Evolutionary conservation across 2,113 vertebrate genomes (phyloP).

Genomic region (Gavialis gangeticus): DNA sequence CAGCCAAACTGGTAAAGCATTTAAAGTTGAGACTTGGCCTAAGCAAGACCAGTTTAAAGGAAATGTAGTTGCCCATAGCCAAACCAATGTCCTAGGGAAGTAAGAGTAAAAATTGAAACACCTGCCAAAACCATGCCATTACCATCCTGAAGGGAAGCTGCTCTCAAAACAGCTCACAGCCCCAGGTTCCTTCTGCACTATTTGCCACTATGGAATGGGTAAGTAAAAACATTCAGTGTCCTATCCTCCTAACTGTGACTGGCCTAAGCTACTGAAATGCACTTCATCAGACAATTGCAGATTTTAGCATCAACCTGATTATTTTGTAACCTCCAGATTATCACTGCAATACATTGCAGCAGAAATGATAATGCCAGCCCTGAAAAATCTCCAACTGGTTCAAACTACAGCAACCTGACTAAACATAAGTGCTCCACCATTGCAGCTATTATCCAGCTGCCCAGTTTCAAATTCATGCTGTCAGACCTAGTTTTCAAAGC

Average conservation of each 20-base stretch:
- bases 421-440: not conserved
- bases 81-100: not conserved
- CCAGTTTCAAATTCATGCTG: not conserved
- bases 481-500: not conserved
- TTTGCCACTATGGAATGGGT: not conserved
- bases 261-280: rapidly evolving
- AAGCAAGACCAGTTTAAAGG: not conserved
- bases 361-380: not conserved
- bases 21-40: rapidly evolving
- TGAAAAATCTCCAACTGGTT: not conserved
- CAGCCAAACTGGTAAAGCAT: not conserved
- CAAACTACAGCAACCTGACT: not conserved
- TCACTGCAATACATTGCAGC: rapidly evolving
- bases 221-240: not conserved
- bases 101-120: not conserved
- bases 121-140: not conserved
- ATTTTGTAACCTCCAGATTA: not conserved
- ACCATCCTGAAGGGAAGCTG: rapidly evolving
- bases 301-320: not conserved
- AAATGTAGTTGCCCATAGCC: not conserved
- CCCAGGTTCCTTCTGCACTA: not conserved
- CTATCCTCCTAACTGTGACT: rapidly evolving
- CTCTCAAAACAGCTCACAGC: not conserved
- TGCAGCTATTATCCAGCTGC: not conserved
- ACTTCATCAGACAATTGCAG: not conserved